Evolutionary conservation across 2,797 vertebrate species (phyloP).

Genomic region (Pempheris klunzingeri): DNA sequence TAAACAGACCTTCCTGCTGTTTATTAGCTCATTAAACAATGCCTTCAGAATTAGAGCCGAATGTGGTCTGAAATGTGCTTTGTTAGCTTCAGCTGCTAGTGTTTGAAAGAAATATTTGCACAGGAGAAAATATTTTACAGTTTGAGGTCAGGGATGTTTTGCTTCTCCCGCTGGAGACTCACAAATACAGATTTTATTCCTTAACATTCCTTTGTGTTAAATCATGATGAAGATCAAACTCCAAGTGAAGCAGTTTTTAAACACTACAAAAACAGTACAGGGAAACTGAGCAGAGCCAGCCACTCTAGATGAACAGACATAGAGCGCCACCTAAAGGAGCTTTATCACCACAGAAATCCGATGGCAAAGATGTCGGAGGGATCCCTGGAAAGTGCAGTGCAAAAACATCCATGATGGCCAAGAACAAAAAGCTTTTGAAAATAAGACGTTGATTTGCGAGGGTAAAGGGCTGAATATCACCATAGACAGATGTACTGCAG

Average conservation of each 20-base stretch:
- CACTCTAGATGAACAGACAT: slow-evolving; percentile 19
- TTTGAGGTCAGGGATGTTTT: too few species aligned
- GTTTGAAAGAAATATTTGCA: neutral
- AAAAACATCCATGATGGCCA: neutral
- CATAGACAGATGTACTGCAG: slow-evolving; percentile 29
- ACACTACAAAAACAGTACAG: slow-evolving; percentile 10
- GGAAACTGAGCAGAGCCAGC: neutral
- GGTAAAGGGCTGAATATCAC: slow-evolving; percentile 14
- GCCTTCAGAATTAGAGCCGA: neutral
- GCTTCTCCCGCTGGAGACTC: neutral
- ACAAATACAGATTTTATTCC: neutral
- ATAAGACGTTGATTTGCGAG: slow-evolving; percentile 8
- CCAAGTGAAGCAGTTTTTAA: neutral
- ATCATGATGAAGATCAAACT: slow-evolving; percentile 7
- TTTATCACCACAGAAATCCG: neutral
- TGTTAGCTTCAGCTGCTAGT: neutral
- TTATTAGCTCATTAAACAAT: neutral
- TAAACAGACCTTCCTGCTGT: neutral
- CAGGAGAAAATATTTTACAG: neutral
- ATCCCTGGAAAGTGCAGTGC: slow-evolving; percentile 8
- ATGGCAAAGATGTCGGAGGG: slow-evolving; percentile 10
- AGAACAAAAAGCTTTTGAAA: neutral
- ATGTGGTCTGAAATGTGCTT: neutral
- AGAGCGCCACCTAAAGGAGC: slow-evolving; percentile 63
- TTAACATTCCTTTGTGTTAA: neutral